These are phyloP conservation scores for Neosilurus mollespiculum DNA, from an alignment of 2,797 vertebrate species.

Conservation along the genomic window DNA sequence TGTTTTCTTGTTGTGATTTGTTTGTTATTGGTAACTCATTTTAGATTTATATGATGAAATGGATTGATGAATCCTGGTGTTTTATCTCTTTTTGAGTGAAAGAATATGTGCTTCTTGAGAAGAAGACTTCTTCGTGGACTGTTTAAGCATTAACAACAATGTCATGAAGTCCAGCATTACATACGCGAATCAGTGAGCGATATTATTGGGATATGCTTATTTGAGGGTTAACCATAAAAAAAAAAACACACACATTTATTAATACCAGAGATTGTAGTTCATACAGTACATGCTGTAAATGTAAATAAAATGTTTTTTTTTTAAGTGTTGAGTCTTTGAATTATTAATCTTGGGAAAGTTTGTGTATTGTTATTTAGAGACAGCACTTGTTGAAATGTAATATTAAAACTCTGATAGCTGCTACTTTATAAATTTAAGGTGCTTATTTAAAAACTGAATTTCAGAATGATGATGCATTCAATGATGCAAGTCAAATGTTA, in stretches of 20 bases:
- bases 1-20: conserved; percentile 52
- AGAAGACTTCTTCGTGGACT: conserved; percentile 83
- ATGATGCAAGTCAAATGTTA: too few species aligned
- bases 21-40: conserved; percentile 54
- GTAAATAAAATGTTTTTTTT: conserved; percentile 79
- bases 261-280: conserved; percentile 83
- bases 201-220: conserved; percentile 85
- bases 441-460: too few species aligned
- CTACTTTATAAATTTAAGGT: too few species aligned
- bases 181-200: conserved; percentile 79
- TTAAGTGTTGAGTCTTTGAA: conserved; percentile 60
- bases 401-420: too few species aligned
- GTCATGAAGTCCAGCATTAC: conserved; percentile 55
- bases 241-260: conserved; percentile 70
- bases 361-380: background rate
- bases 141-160: conserved; percentile 73
- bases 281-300: conserved; percentile 74
- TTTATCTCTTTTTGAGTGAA: conserved; percentile 65
- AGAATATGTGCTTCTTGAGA: conserved; percentile 80
- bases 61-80: conserved; percentile 47
- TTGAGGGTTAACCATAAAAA: conserved; percentile 67
- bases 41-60: conserved; percentile 53
- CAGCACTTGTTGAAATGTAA: too few species aligned
- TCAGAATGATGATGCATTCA: too few species aligned
- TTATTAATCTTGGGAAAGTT: background rate